phyloP scores from a whole-genome alignment of 2,888 invertebrate genomes.

The Dryobota labecula region DNA sequence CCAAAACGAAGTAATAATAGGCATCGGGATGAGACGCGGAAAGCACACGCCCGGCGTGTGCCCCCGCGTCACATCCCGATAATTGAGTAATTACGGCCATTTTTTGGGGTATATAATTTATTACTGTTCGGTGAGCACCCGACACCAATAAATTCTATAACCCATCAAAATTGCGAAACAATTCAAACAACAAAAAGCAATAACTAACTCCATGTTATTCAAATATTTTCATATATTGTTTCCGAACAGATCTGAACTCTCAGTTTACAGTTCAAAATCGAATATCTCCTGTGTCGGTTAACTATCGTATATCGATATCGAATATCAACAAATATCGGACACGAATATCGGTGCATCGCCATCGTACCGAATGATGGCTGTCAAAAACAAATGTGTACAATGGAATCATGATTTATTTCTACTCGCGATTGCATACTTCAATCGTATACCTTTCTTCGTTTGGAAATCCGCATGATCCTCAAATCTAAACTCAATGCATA shows the following conservation, averaged over 20 bases:
- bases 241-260: background rate
- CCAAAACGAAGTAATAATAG: too few relatives aligned
- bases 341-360: background rate
- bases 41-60: too few relatives aligned
- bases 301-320: conserved; percentile 10
- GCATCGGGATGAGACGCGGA: too few relatives aligned
- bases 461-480: too few relatives aligned
- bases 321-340: conserved; percentile 13
- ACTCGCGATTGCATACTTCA: background rate
- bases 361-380: conserved; percentile 12
- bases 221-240: conserved; percentile 28
- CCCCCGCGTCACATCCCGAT: too few relatives aligned
- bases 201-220: conserved; percentile 9
- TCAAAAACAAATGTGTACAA: conserved; percentile 31
- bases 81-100: too few relatives aligned
- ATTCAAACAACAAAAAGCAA: conserved; percentile 26
- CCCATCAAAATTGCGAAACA: background rate
- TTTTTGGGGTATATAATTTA: too few relatives aligned
- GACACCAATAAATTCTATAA: background rate
- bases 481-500: background rate
- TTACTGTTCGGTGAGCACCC: too few relatives aligned
- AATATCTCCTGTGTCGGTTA: conserved; percentile 17
- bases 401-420: conserved; percentile 4
- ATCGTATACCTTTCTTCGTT: background rate
- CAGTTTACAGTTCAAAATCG: conserved; percentile 15